Percentiles rank a stretch among this genome's conserved stretches.
Evolutionary conservation across 2,888 invertebrate genomes (phyloP).

Genomic region (Thyatira batis): DNA sequence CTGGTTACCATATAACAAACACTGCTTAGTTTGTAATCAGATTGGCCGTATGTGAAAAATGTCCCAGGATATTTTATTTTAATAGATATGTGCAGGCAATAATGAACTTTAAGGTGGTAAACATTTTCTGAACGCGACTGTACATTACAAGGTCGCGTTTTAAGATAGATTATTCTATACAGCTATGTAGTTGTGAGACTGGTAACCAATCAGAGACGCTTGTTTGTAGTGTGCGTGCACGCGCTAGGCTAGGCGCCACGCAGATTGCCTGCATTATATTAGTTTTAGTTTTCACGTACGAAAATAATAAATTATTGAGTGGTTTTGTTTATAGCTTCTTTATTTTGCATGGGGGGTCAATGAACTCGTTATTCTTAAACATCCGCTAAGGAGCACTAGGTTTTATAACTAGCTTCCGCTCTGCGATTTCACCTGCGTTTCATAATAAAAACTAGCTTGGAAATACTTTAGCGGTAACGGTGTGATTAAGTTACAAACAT

Average conservation of each 20-base stretch:
- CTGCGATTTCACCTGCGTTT: too few relatives aligned
- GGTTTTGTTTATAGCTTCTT: background rate
- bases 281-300: background rate
- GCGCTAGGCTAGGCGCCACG: conserved; percentile 7
- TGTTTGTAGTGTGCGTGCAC: background rate
- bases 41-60: too few relatives aligned
- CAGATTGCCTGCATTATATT: conserved; percentile 2
- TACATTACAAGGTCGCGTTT: conserved; percentile 15
- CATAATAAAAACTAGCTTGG: too few relatives aligned
- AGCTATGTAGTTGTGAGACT: background rate
- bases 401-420: too few relatives aligned
- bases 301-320: background rate
- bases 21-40: too few relatives aligned
- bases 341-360: background rate
- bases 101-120: too few relatives aligned
- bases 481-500: too few relatives aligned
- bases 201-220: background rate
- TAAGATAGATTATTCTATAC: background rate
- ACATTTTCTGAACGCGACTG: too few relatives aligned
- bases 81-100: too few relatives aligned
- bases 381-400: background rate
- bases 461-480: too few relatives aligned
- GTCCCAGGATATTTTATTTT: too few relatives aligned
- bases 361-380: background rate
- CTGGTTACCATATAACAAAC: too few relatives aligned